Conservation (phyloP, 2,113 vertebrate species). For the Calidris pygmaea region DNA sequence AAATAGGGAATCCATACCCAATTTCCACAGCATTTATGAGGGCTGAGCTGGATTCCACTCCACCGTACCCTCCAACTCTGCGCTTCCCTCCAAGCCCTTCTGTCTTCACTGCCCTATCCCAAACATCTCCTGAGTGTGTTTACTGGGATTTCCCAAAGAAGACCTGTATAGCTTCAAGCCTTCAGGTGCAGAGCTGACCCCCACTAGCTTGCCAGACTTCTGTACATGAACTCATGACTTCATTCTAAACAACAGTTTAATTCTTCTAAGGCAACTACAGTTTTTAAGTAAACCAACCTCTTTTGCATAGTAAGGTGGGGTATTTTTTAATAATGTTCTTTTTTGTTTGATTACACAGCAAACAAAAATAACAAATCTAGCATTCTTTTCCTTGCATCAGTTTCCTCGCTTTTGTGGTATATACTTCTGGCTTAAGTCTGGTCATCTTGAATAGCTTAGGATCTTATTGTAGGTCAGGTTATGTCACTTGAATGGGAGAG, state of each 20-base stretch:
- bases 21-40: neutral
- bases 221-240: neutral
- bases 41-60: neutral
- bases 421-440: neutral
- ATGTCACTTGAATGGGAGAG: neutral
- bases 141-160: neutral
- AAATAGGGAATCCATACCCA: neutral
- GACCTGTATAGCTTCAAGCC: neutral
- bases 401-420: neutral
- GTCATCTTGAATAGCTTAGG: neutral
- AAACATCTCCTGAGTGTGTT: neutral
- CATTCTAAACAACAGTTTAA: neutral
- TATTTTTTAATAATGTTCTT: neutral
- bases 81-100: neutral
- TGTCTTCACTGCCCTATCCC: neutral
- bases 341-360: neutral
- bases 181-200: neutral
- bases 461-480: neutral
- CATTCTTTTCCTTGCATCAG: neutral
- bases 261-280: neutral
- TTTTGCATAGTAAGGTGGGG: neutral
- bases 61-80: fast-evolving
- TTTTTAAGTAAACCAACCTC: neutral
- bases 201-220: neutral
- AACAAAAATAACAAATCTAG: neutral